A percentile compares a stretch with the other conserved stretches of the same genome.
Evolutionary conservation across 1,140 invertebrate genomes (phyloP).

Genomic region (Caerostris darwini): DNA sequence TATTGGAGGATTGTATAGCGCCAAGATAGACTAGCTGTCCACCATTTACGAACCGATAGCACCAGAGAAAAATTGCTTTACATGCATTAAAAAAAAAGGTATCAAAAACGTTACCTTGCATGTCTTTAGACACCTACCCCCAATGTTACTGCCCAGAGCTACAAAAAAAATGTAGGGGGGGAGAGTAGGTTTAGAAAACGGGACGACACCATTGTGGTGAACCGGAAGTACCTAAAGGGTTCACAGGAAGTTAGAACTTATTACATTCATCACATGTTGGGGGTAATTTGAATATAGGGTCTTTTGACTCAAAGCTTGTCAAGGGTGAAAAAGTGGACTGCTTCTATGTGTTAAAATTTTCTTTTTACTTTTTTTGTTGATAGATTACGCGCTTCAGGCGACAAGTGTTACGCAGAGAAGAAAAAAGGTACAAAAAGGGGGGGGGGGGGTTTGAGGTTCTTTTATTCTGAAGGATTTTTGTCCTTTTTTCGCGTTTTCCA

Average conservation of each 20-base stretch:
- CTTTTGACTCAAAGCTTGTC: constrained; percentile 75
- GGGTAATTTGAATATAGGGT: constrained; percentile 77
- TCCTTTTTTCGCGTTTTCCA: constrained; percentile 1
- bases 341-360: constrained; percentile 33
- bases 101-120: constrained; percentile 60
- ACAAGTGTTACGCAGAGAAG: constrained; percentile 58
- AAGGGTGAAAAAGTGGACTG: constrained; percentile 73
- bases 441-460: background rate
- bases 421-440: background rate
- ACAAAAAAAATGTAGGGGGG: constrained; percentile 25
- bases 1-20: constrained; percentile 54
- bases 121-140: constrained; percentile 65
- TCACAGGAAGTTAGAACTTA: constrained; percentile 74
- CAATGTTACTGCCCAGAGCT: constrained; percentile 64
- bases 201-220: constrained; percentile 53
- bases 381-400: constrained; percentile 62
- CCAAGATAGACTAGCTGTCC: constrained; percentile 63
- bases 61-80: constrained; percentile 69
- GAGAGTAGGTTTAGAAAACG: constrained; percentile 20
- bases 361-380: constrained; percentile 49
- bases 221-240: constrained; percentile 76
- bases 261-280: constrained; percentile 74
- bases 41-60: constrained; percentile 62
- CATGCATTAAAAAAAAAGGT: constrained; percentile 68
- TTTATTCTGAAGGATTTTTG: constrained; percentile 30